These are phyloP conservation scores for Rhopalosiphum padi DNA, from an alignment of 1,140 invertebrate species.

Conservation along the genomic window DNA sequence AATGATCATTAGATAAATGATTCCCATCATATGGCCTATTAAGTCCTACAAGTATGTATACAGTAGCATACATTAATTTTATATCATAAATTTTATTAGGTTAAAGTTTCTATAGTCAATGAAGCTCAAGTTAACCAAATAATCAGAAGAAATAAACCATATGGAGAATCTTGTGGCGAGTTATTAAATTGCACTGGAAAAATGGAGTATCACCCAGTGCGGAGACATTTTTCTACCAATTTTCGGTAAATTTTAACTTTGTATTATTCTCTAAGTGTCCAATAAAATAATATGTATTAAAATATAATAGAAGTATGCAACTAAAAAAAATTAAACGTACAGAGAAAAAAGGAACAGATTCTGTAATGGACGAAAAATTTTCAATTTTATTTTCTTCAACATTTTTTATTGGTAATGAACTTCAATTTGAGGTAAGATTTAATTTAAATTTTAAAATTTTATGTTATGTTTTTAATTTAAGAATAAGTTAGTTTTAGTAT, in stretches of 20 bases:
- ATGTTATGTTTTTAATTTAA: background rate
- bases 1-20: no score
- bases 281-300: background rate
- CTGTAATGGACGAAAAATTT: constrained; percentile 98
- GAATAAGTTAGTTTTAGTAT: background rate
- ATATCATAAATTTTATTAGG: constrained; percentile 60
- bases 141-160: constrained; percentile 80
- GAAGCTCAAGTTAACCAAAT: constrained; percentile 86
- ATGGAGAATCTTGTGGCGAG: constrained; percentile 84
- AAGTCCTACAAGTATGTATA: no score
- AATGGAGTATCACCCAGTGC: constrained; percentile 91
- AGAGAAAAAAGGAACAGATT: constrained; percentile 91
- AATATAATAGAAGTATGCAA: constrained; percentile 81
- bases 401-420: constrained; percentile 88
- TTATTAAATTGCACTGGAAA: constrained; percentile 93
- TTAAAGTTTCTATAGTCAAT: constrained; percentile 82
- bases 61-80: no score
- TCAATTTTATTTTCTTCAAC: constrained; percentile 92
- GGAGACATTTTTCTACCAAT: constrained; percentile 77
- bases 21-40: background rate
- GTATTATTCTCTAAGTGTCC: background rate
- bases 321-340: constrained; percentile 93
- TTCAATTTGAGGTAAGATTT: constrained; percentile 79
- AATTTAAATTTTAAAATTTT: background rate
- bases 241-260: constrained; percentile 70